These are phyloP conservation scores for Spongilla lacustris DNA, from an alignment of 37 sponge, comb jelly and placozoan species.

Conservation along the genomic window DNA sequence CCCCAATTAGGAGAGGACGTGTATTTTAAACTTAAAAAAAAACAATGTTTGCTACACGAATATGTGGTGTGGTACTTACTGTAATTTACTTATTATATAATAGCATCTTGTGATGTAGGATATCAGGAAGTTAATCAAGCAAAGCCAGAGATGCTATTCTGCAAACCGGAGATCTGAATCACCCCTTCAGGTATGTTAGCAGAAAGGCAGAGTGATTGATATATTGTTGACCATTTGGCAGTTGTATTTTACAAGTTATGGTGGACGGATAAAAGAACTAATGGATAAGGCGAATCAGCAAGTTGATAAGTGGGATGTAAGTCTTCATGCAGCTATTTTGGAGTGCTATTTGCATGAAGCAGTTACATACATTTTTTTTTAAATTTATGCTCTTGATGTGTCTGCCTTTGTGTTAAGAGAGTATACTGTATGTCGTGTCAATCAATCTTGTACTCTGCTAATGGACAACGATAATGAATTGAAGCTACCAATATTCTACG, in stretches of 20 bases:
- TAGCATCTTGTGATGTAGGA: slow-evolving; percentile 46
- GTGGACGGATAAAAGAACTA: slow-evolving; percentile 43
- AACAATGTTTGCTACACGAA: no score
- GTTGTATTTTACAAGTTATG: slow-evolving; percentile 72
- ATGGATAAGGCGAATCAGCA: slow-evolving; percentile 34
- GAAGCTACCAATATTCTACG: no score
- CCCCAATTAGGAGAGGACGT: no score
- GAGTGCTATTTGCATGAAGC: no score
- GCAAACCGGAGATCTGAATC: slow-evolving; percentile 65
- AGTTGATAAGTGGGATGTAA: slow-evolving; percentile 76
- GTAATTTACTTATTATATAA: neutral
- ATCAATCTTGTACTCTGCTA: no score
- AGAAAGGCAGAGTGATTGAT: neutral
- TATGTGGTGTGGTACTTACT: neutral
- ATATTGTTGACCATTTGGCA: neutral
- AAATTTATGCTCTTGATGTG: no score
- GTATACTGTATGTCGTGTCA: no score
- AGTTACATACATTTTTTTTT: no score
- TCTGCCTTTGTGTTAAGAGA: no score
- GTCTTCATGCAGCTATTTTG: neutral
- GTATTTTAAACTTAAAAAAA: no score
- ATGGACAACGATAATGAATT: no score
- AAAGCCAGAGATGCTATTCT: slow-evolving; percentile 86
- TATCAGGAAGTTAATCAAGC: slow-evolving; percentile 67
- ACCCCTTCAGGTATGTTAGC: slow-evolving; percentile 59